Percentiles rank a stretch among this genome's conserved stretches.
These are phyloP conservation scores for Macaria notata DNA, from an alignment of 2,888 invertebrate genomes.

Conservation along the genomic window DNA sequence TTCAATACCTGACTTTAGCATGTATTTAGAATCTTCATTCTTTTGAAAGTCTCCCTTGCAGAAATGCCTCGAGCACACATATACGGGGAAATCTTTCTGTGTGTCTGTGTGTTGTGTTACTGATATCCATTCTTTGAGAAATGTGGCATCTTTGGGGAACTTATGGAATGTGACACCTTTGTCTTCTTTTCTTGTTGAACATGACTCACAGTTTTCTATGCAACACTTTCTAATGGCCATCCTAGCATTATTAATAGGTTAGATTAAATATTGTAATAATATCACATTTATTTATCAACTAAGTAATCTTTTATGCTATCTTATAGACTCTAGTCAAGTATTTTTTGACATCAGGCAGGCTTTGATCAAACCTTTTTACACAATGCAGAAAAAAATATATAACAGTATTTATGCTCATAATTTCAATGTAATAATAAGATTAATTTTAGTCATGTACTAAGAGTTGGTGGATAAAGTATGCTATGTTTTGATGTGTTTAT, in stretches of 20 bases:
- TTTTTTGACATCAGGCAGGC: too few relatives aligned
- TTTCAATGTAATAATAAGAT: too few relatives aligned
- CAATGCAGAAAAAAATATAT: too few relatives aligned
- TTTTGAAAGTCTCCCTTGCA: constrained; percentile 87
- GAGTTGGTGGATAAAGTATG: too few relatives aligned
- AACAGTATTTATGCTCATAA: too few relatives aligned
- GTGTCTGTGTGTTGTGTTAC: constrained; percentile 80
- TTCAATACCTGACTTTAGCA: constrained; percentile 82
- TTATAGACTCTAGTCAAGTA: too few relatives aligned
- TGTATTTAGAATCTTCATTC: constrained; percentile 86
- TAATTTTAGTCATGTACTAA: too few relatives aligned
- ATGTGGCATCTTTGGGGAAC: constrained; percentile 84
- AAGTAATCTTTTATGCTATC: too few relatives aligned
- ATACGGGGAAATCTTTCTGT: constrained; percentile 44
- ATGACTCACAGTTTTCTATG: constrained; percentile 83
- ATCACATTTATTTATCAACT: too few relatives aligned
- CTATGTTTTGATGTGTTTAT: too few relatives aligned
- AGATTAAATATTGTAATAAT: too few relatives aligned
- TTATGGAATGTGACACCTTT: constrained; percentile 89
- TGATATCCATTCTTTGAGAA: constrained; percentile 85
- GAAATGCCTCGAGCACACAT: constrained; percentile 90
- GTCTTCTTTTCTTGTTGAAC: constrained; percentile 83
- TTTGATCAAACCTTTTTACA: too few relatives aligned
- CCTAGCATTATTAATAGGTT: constrained; percentile 42
- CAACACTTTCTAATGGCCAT: constrained; percentile 85